Base-by-base conservation (phyloP, 1,140 invertebrate genomes). In the Saccostrea echinata region DNA sequence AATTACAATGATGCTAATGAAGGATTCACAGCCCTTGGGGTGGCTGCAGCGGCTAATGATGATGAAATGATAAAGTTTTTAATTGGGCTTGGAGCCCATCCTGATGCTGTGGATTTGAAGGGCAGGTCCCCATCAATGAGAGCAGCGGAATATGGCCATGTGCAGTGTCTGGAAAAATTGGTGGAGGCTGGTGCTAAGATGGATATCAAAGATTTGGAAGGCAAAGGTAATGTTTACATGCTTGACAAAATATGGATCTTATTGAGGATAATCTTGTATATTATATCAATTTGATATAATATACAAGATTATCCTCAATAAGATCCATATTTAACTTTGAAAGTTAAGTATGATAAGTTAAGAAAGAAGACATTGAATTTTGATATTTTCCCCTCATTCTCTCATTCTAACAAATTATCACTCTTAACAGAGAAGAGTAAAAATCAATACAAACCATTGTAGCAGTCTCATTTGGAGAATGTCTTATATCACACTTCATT, bases 1-100 rank as follows among this genome's bases (percentile, higher is more conserved):
- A 95, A 95, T 90, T 95, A 94, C 84, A 94, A 94, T 91, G 95
- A 95, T 89, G 91, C 93, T 24, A 90, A 92, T 64, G 92, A 94
- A 81, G 95, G 94, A 1, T 91, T 93, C 57, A 95, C 94, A 27
- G 94, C 95, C 43, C 88, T 95, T 1, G 93, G 90, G 18, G 92
- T 94, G 51, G 94, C 94, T 24, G 92, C 94, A 9, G 88, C 88
- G 43, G 90, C 91, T 16, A 95, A 94, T 88, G 93, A 94, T 91
- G 94, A 94, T 85, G 92, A 93, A n/a, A 94, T 95, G 93, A 91
- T 95, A 43, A 91, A 94, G 55, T 94, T 94, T 89, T 84, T 95
- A 6, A 89, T 95, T 12, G 91, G 91, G 11, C 91, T 94, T 13
- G 95, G 94, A 35, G 95, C 95, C 81, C 94, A 95, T 90, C 95